phyloP scores from a whole-genome alignment of 2,888 invertebrate genomes.

The Drepanosiphum platanoidis region DNA sequence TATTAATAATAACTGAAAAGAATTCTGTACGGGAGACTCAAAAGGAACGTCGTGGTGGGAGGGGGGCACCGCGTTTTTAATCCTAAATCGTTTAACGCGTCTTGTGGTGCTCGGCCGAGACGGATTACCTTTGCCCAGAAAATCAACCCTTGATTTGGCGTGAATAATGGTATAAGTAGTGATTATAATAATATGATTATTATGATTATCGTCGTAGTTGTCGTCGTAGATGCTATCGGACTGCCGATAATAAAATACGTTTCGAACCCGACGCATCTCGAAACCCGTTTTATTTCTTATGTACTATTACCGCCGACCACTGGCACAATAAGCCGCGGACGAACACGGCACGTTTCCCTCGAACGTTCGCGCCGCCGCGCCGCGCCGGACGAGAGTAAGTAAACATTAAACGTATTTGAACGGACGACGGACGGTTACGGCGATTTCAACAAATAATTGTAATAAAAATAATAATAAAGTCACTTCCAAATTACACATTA shows the following conservation, averaged over 20 bases:
- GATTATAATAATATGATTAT: not conserved
- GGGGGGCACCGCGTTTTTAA: not conserved
- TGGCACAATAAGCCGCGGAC: not conserved
- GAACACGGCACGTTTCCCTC: not conserved
- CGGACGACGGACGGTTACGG: not conserved
- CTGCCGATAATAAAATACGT: not conserved
- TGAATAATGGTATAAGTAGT: constrained; percentile 26
- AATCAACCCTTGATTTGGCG: constrained; percentile 39
- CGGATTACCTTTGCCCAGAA: constrained; percentile 24
- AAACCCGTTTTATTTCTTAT: constrained; percentile 16
- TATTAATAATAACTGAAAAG: not conserved
- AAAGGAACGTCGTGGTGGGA: not conserved
- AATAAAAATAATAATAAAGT: not conserved
- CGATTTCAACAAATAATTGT: constrained; percentile 8
- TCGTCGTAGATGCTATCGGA: too few relatives aligned
- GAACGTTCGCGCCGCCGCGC: not conserved
- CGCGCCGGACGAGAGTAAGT: not conserved
- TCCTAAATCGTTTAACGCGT: constrained; percentile 9
- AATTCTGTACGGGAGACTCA: not conserved
- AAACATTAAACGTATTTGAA: not conserved
- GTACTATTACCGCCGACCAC: too few relatives aligned
- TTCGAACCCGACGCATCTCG: not conserved
- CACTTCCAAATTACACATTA: not conserved
- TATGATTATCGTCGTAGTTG: not conserved
- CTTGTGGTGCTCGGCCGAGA: constrained; percentile 1